Percentiles rank a stretch among this genome's conserved stretches.
phyloP scores from a whole-genome alignment of 2,888 invertebrate species.

The Rutpela maculata region DNA sequence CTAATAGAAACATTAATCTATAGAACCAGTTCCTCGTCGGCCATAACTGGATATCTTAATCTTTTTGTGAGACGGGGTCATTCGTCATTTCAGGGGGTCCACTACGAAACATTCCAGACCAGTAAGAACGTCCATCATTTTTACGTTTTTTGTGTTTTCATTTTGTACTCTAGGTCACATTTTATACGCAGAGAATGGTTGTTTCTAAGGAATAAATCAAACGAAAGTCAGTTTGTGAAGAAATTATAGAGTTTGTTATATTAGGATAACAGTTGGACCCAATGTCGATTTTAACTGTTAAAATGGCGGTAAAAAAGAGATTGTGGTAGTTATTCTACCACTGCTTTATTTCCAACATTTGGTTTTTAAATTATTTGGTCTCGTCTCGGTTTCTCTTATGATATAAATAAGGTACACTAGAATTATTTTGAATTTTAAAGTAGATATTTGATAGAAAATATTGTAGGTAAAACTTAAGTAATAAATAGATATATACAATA shows the following conservation, averaged over 20 bases:
- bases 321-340: too few relatives aligned
- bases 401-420: too few relatives aligned
- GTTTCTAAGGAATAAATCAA: neutral
- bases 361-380: too few relatives aligned
- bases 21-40: slow-evolving; percentile 55
- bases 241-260: neutral
- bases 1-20: slow-evolving; percentile 51
- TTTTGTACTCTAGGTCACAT: slow-evolving; percentile 6
- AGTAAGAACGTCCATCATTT: slow-evolving; percentile 44
- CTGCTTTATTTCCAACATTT: too few relatives aligned
- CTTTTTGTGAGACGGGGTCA: slow-evolving; percentile 58
- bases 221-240: neutral
- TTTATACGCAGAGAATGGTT: neutral
- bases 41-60: slow-evolving; percentile 64
- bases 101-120: slow-evolving; percentile 54
- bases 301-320: too few relatives aligned
- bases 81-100: slow-evolving; percentile 62
- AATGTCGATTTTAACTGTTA: too few relatives aligned
- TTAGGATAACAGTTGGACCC: neutral
- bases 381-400: too few relatives aligned
- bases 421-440: too few relatives aligned
- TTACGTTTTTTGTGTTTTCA: slow-evolving; percentile 3
- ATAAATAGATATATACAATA: too few relatives aligned
- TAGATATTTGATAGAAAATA: too few relatives aligned
- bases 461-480: too few relatives aligned